Evolutionary conservation across 2,113 vertebrate genomes (phyloP).

Genomic region (Antennarius striatus): DNA sequence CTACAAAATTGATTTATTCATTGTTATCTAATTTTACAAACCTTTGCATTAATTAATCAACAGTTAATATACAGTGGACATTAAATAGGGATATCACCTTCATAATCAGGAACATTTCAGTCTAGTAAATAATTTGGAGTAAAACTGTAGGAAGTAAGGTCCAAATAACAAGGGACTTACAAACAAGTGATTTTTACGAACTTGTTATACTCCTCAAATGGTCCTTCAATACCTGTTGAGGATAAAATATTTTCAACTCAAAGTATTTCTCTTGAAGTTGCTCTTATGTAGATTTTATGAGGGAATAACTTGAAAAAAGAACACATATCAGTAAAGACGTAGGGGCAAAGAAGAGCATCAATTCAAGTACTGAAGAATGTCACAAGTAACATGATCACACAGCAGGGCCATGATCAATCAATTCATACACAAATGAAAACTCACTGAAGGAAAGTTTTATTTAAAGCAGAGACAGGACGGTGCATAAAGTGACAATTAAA

Average conservation of each 20-base stretch:
- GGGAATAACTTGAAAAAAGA: conserved; percentile 72
- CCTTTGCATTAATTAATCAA: conserved; percentile 56
- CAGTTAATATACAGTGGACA: conserved; percentile 65
- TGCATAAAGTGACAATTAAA: conserved; percentile 29
- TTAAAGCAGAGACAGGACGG: conserved; percentile 36
- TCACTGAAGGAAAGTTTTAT: conserved; percentile 31
- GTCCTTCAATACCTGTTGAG: conserved; percentile 86
- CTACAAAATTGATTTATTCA: conserved; percentile 43
- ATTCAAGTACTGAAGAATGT: conserved; percentile 52
- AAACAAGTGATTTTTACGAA: conserved; percentile 85
- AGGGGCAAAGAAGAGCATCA: conserved; percentile 62
- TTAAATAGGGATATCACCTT: conserved; percentile 62
- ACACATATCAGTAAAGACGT: conserved; percentile 69
- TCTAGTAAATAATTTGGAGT: conserved; percentile 74
- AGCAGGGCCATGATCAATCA: conserved; percentile 48
- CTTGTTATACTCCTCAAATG: conserved; percentile 85
- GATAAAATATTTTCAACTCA: conserved; percentile 86
- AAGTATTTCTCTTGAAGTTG: conserved; percentile 69
- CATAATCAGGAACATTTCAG: conserved; percentile 72
- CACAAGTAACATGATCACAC: conserved; percentile 54
- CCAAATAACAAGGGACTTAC: conserved; percentile 85
- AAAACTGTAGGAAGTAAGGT: conserved; percentile 80
- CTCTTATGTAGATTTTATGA: conserved; percentile 75
- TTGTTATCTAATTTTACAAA: conserved; percentile 53
- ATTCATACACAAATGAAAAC: conserved; percentile 48